Evolutionary conservation across 2,113 vertebrate species (phyloP).

Genomic region (Dipodomys ordii): DNA sequence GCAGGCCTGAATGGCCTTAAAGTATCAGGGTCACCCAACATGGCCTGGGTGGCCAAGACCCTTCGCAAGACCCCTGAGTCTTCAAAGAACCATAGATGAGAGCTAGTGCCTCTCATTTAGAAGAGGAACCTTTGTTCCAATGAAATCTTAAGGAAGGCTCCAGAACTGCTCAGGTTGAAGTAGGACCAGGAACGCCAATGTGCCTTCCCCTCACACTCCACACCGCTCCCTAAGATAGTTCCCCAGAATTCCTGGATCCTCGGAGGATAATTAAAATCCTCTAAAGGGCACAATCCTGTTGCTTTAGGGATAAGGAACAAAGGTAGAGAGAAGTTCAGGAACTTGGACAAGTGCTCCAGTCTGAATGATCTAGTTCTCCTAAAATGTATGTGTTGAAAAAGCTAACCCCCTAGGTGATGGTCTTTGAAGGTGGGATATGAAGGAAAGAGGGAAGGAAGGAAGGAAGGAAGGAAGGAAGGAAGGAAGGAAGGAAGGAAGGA

Average conservation of each 20-base stretch:
- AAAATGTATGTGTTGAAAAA: neutral
- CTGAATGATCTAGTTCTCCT: neutral
- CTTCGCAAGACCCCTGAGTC: too few species aligned
- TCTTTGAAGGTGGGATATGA: accelerated
- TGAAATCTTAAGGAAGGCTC: neutral
- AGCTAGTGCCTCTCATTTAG: neutral
- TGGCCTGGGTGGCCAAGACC: accelerated
- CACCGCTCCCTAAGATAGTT: neutral
- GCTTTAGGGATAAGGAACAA: neutral
- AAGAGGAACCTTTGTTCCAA: neutral
- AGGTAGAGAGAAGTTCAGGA: neutral
- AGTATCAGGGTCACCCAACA: accelerated
- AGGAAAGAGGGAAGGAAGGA: too few species aligned
- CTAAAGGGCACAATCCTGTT: neutral
- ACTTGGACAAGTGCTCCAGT: neutral
- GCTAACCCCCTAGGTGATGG: neutral
- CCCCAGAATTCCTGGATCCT: neutral
- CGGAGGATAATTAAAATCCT: neutral
- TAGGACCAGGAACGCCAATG: accelerated
- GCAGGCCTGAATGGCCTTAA: neutral
- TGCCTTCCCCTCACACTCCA: too few species aligned
- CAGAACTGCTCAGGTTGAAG: neutral
- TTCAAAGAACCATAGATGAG: accelerated
- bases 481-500: too few species aligned
- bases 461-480: too few species aligned